Evolutionary conservation across 2,888 invertebrate genomes (phyloP).

Genomic region (Carabus problematicus): DNA sequence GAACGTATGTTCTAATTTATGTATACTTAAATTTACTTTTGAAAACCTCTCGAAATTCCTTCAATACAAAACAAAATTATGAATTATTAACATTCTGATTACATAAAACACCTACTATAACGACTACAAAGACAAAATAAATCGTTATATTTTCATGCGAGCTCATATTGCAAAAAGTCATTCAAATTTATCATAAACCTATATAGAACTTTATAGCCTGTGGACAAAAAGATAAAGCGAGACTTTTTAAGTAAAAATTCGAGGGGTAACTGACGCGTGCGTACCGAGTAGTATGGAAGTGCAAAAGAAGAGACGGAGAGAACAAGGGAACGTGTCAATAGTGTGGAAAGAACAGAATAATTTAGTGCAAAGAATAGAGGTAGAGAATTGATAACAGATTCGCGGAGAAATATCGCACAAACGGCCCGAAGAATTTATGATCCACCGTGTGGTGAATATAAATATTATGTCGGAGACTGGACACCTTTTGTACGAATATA

Average conservation of each 20-base stretch:
- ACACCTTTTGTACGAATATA: not conserved
- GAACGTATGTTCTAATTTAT: no score
- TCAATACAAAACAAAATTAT: no score
- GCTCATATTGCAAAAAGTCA: constrained; percentile 11
- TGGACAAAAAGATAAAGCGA: constrained; percentile 4
- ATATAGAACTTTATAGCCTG: not conserved
- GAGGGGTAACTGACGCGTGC: not conserved
- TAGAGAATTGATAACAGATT: constrained; percentile 47
- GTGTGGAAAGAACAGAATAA: constrained; percentile 46
- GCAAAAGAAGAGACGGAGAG: constrained; percentile 40
- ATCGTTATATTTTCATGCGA: constrained; percentile 8
- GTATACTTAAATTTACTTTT: no score
- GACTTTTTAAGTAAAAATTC: not conserved
- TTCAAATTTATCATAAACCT: constrained; percentile 1
- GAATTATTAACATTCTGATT: not conserved
- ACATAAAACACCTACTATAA: not conserved
- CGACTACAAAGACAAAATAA: not conserved
- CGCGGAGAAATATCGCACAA: constrained; percentile 46
- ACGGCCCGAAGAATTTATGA: constrained; percentile 46
- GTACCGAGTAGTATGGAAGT: not conserved
- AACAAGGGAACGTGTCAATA: constrained; percentile 41
- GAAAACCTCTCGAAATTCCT: no score
- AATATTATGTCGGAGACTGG: constrained; percentile 14
- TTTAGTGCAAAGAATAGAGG: constrained; percentile 45
- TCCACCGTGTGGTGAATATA: constrained; percentile 31